Base-by-base conservation (phyloP, 2,888 invertebrate genomes). In the Ormyrus nitidulus region DNA sequence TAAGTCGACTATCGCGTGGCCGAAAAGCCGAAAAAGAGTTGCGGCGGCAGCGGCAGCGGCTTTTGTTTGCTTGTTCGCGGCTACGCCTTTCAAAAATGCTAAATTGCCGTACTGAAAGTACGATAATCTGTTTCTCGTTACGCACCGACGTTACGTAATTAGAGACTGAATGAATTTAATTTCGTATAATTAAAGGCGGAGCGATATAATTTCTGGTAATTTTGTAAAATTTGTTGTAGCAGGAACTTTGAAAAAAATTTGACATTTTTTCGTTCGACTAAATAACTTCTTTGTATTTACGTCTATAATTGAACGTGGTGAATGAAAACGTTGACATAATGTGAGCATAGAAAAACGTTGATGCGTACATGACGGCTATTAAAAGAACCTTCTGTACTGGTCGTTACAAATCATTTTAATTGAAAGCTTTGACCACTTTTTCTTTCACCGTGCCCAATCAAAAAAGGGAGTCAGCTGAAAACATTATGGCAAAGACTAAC, bases 11-110 rank as follows among this genome's bases (percentile, higher is more conserved):
- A n/a, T 19, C 44, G 51, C 59, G 51, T 34, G 11, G 6, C 0
- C 46, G 54, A 59, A 49, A 53, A 77, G 13, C 49, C 53, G 48
- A 66, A 78, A 34, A 68, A 59, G 56, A 56, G 46, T 2, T 0
- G 53, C 13, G 2, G 19, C 19, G 19, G 54, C 46, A 6, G 7
- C 51, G 54, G 9, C 44, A 13, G 5, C 9, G 5, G 66, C 58
- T 53, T 53, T 76, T 13, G n/a, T 11, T 61, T 68, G 34, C 34
- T 34, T 34, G 34, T 34, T 34, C 34, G 34, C 34, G 34, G 34
- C 34, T 34, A 34, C 34, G 34, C 34, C 34, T 34, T 34, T 34
- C 34, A 34, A 34, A 34, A 34, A 34, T 34, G 34, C 34, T 34
- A 34, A 34, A 34, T 34, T 34, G 34, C 34, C 34, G 34, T 4